Percentiles rank a stretch among this genome's conserved stretches.
Conservation (phyloP, 1,140 invertebrate genomes). For the Cherax quadricarinatus region DNA sequence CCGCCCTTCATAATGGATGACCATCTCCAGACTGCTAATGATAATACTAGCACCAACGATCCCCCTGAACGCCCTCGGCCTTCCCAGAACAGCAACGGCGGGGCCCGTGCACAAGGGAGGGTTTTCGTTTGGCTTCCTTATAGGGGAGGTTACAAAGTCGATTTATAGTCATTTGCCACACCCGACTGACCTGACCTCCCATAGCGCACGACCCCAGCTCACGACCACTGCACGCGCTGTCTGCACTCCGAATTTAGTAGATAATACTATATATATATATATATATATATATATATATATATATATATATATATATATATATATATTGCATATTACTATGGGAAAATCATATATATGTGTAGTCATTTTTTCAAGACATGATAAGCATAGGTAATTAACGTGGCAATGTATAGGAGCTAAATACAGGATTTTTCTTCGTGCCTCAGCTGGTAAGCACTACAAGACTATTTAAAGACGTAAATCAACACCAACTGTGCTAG, state of each 20-base stretch:
- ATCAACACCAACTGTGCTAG: too few relatives aligned
- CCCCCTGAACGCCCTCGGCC: background rate
- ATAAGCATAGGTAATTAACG: too few relatives aligned
- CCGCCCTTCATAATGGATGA: background rate
- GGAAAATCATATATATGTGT: too few relatives aligned
- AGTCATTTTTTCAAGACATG: too few relatives aligned
- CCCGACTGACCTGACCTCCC: background rate
- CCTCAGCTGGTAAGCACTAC: too few relatives aligned
- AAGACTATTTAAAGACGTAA: too few relatives aligned
- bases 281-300: constrained; percentile 36
- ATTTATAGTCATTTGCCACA: background rate
- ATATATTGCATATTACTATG: too few relatives aligned
- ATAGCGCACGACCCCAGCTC: background rate
- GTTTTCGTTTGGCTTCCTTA: background rate
- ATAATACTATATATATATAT: constrained; percentile 27
- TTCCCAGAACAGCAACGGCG: background rate
- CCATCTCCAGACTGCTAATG: background rate
- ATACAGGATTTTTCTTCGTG: too few relatives aligned
- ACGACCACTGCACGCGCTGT: background rate
- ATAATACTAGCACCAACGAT: background rate
- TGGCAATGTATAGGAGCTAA: too few relatives aligned
- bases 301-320: constrained; percentile 41
- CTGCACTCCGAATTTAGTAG: too few relatives aligned
- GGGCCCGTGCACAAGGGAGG: background rate
- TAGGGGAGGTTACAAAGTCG: background rate